Evolutionary conservation across 2,888 invertebrate genomes (phyloP), one percentile per base, ranked within the genome.

Genomic region (Phanerotoma sp.): DNA sequence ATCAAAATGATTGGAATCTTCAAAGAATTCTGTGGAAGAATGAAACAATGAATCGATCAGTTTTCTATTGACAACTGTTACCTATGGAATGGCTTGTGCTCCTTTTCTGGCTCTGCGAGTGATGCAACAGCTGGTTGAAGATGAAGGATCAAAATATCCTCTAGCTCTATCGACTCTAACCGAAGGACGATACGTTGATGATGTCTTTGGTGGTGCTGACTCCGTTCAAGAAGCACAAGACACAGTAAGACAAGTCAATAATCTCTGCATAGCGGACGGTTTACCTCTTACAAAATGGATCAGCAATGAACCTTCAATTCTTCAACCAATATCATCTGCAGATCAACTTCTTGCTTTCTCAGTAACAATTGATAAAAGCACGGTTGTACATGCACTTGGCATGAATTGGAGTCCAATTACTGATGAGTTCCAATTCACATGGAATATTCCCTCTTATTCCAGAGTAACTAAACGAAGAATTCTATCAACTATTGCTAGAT

Each of bases 171-270:
- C 16, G 10, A 30, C 38, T 0, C 9, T 58, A 13, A 38, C 38
- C 15, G 11, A 38, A 0, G 56, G 51, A 1, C 35, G 54, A 11
- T 61, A 61, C 33, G 54, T 57, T 9, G 59, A 62, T n/a, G 62
- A 62, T 47, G 52, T 57, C 2, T 51, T 57, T 18, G 38, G 54
- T 9, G 57, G 61, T 0, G 49, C 54, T 0, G 46, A 49, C 7
- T 15, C 45, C 4, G 16, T 5, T 37, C 15, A 13, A 15, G 37
- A 37, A 37, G 7, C 7, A 5, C 13, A 15, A 15, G 5, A 15
- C 7, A 37, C 9, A 4, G 15, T 15, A 9, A 7, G 16, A 13
- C 37, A 37, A 37, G 15, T 1, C 3, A 44, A n/a, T 7, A 9
- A 33, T 1, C 22, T 61, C 11, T 51, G 52, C 51, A 45, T 11